Conservation (phyloP, 2,888 invertebrate species). For the Monoplex corrugatus region DNA sequence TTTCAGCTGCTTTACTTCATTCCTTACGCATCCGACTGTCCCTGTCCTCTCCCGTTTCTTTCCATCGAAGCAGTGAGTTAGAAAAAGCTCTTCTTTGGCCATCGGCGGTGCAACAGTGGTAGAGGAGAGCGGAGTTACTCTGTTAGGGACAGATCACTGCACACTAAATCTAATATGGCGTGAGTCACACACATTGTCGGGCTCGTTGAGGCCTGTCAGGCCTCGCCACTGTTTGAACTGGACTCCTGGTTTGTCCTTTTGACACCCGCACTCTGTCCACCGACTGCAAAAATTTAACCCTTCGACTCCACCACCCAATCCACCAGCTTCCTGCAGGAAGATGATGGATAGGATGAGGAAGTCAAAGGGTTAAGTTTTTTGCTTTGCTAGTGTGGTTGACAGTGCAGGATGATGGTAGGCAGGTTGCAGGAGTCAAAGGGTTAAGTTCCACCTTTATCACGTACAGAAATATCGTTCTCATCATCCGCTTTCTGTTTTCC, state of each 20-base stretch:
- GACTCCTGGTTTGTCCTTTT: not conserved
- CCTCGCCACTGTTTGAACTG: not conserved
- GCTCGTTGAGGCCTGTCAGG: constrained; percentile 2
- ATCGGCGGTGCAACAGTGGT: constrained; percentile 16
- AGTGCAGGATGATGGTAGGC: too few species aligned
- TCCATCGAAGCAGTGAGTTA: constrained; percentile 26
- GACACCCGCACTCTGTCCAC: too few species aligned
- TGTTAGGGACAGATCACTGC: constrained; percentile 28
- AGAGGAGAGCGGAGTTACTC: constrained; percentile 25
- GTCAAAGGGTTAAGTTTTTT: too few species aligned
- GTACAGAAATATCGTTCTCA: too few species aligned
- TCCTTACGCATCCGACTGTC: not conserved
- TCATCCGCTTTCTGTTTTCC: not conserved
- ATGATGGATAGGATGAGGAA: too few species aligned
- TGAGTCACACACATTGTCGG: constrained; percentile 26
- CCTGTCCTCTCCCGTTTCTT: not conserved
- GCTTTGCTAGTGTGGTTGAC: too few species aligned
- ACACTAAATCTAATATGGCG: constrained; percentile 39
- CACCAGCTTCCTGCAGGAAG: not conserved
- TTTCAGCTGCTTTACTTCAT: too few species aligned
- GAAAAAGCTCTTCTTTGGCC: constrained; percentile 38
- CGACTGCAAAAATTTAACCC: not conserved
- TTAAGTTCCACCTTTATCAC: too few species aligned
- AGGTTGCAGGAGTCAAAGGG: too few species aligned
- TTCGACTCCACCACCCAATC: not conserved